A percentile compares a stretch with the other conserved stretches of the same genome.
Evolutionary conservation across 2,888 invertebrate species (phyloP).

Genomic region (Chrysolina oricalcia): DNA sequence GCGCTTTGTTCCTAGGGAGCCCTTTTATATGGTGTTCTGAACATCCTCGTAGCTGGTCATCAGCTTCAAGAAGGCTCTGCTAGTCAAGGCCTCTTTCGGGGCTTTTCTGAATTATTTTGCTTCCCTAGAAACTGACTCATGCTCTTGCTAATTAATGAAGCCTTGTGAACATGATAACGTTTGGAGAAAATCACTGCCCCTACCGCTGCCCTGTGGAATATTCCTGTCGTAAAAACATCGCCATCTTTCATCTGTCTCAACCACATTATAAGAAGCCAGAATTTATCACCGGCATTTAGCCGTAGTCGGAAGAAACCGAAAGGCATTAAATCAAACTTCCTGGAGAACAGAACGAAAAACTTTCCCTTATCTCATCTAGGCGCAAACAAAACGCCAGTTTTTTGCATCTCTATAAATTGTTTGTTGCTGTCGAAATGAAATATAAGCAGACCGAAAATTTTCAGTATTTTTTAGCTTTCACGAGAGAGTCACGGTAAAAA

Average conservation of each 20-base stretch:
- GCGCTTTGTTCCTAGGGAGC: no score
- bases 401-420: conserved; percentile 11
- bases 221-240: neutral
- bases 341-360: conserved; percentile 11
- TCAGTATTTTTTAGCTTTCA: no score
- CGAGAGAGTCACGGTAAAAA: neutral
- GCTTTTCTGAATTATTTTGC: no score
- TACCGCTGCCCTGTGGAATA: neutral
- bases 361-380: conserved; percentile 14
- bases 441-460: neutral
- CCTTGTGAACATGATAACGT: no score
- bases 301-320: conserved; percentile 8
- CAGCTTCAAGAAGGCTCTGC: no score
- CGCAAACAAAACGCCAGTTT: conserved; percentile 18
- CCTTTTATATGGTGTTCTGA: no score
- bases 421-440: neutral
- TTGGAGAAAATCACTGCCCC: no score
- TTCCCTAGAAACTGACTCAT: no score
- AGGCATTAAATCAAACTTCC: conserved; percentile 19
- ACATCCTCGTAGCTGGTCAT: no score
- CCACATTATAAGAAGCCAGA: conserved; percentile 5
- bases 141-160: no score
- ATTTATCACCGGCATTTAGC: conserved; percentile 15
- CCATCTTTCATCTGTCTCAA: neutral
- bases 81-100: no score